Conservation (phyloP, 2,888 invertebrate genomes). For the Actias luna region DNA sequence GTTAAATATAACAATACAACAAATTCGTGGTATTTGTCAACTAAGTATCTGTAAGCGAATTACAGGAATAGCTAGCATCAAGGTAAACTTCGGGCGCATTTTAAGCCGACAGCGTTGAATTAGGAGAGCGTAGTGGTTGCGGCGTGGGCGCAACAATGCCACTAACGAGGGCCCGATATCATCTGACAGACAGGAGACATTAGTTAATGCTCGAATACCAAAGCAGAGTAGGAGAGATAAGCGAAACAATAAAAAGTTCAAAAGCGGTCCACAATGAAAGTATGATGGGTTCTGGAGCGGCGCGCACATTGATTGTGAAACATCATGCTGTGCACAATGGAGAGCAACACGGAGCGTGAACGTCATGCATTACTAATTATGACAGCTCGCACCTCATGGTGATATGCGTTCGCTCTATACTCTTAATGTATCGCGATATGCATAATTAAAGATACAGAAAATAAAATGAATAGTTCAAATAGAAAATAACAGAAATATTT, state of each 20-base stretch:
- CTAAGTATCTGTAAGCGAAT: conserved; percentile 39
- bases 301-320: conserved; percentile 63
- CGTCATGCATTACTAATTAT: conserved; percentile 70
- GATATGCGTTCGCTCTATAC: conserved; percentile 30
- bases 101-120: conserved; percentile 64
- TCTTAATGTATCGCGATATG: conserved; percentile 26
- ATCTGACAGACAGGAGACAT: conserved; percentile 69
- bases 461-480: neutral
- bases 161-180: conserved; percentile 72
- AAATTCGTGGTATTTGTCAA: conserved; percentile 21
- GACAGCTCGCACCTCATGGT: conserved; percentile 51
- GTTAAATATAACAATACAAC: conserved; percentile 28
- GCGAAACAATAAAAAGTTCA: conserved; percentile 54
- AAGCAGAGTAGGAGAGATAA: conserved; percentile 49
- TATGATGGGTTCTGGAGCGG: conserved; percentile 56
- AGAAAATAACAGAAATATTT: conserved; percentile 4
- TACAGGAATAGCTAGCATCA: conserved; percentile 42
- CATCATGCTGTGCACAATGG: conserved; percentile 69
- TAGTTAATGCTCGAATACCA: conserved; percentile 60
- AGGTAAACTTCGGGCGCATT: conserved; percentile 53
- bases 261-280: conserved; percentile 54
- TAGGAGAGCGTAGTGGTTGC: conserved; percentile 33
- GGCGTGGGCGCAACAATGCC: conserved; percentile 71
- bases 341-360: conserved; percentile 68
- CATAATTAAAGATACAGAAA: conserved; percentile 19